These are phyloP conservation scores for Staurois parvus DNA, from an alignment of 2,797 vertebrate genomes.

Conservation along the genomic window DNA sequence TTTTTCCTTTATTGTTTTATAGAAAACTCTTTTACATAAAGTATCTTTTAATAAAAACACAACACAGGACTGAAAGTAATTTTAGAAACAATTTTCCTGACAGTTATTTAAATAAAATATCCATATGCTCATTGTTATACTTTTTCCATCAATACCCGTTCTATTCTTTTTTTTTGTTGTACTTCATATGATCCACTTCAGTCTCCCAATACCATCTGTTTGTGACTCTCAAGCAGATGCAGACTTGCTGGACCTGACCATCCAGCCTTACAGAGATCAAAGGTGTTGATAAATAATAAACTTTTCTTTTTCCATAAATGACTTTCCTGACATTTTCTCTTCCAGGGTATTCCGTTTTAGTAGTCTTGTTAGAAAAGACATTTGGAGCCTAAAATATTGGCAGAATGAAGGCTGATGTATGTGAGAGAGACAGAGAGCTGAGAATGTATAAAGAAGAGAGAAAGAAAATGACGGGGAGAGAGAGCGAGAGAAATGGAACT, in stretches of 20 bases:
- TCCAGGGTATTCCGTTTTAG: not conserved
- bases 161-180: too few species aligned
- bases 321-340: not conserved
- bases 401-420: not conserved
- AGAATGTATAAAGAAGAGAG: not conserved
- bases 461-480: not conserved
- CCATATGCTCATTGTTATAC: not conserved
- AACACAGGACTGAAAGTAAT: not conserved
- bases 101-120: not conserved
- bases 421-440: not conserved
- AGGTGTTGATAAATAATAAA: not conserved
- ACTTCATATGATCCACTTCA: too few species aligned
- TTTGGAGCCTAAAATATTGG: too few species aligned
- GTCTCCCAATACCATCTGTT: not conserved
- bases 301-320: not conserved
- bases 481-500: not conserved
- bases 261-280: not conserved
- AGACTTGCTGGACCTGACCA: not conserved
- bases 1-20: too few species aligned
- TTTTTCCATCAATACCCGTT: not conserved
- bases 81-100: not conserved
- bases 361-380: too few species aligned
- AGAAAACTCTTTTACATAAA: too few species aligned
- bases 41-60: not conserved
- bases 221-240: not conserved